These are phyloP conservation scores for Xiphophorus hellerii DNA, from an alignment of 2,113 vertebrate species.

Conservation along the genomic window DNA sequence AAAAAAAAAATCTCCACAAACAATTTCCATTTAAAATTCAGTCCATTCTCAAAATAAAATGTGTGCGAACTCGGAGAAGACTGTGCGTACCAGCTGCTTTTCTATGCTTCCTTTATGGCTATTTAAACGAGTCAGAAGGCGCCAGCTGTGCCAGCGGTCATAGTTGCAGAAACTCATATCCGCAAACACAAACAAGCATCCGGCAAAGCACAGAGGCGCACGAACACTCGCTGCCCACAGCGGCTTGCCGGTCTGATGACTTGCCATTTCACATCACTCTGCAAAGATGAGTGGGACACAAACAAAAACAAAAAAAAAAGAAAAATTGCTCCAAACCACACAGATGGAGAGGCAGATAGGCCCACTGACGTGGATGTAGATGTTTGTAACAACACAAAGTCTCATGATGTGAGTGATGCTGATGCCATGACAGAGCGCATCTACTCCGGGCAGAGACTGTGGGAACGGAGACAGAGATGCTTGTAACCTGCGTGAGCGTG, in stretches of 20 bases:
- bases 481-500: slow-evolving; percentile 24
- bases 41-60: neutral
- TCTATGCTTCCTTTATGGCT: neutral
- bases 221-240: slow-evolving; percentile 59
- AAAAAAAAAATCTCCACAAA: neutral
- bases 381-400: slow-evolving; percentile 40
- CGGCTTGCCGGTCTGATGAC: slow-evolving; percentile 57
- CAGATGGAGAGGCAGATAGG: slow-evolving; percentile 61
- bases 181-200: slow-evolving; percentile 14
- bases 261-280: slow-evolving; percentile 73
- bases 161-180: slow-evolving; percentile 19
- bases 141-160: slow-evolving; percentile 37
- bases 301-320: slow-evolving; percentile 32
- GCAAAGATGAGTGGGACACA: slow-evolving; percentile 56
- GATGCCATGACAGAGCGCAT: slow-evolving; percentile 61
- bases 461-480: slow-evolving; percentile 34
- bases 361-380: slow-evolving; percentile 59
- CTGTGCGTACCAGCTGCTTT: slow-evolving; percentile 31
- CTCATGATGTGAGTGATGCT: slow-evolving; percentile 62
- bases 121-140: neutral
- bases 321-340: slow-evolving; percentile 63
- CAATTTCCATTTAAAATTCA: neutral
- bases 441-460: slow-evolving; percentile 41
- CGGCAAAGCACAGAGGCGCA: slow-evolving; percentile 14
- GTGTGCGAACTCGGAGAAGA: neutral